phyloP scores from a whole-genome alignment of 2,113 vertebrate species.

The Leucoraja erinaceus region DNA sequence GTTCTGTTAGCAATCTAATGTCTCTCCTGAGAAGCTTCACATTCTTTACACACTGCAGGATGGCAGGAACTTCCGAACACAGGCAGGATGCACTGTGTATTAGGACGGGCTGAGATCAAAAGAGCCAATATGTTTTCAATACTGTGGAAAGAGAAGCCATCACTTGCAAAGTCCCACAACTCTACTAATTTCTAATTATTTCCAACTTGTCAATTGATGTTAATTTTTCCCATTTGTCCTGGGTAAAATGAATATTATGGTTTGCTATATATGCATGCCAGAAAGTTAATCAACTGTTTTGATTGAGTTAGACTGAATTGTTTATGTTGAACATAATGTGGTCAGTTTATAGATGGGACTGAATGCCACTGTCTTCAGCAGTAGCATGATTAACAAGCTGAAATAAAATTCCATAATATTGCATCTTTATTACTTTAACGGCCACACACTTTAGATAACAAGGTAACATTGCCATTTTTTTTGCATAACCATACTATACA shows the following conservation, averaged over 20 bases:
- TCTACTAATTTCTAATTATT: conserved; percentile 8
- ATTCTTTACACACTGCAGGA: conserved; percentile 71
- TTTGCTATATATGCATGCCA: conserved; percentile 66
- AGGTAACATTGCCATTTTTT: conserved; percentile 70
- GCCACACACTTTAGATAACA: conserved; percentile 76
- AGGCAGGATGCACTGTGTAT: conserved; percentile 61
- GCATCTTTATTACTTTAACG: conserved; percentile 78
- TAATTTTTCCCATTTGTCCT: conserved; percentile 51
- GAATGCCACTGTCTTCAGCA: conserved; percentile 77
- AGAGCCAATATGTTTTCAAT: conserved; percentile 60
- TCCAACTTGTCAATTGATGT: conserved; percentile 16
- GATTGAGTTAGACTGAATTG: conserved; percentile 70
- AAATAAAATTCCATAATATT: conserved; percentile 73
- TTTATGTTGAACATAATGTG: conserved; percentile 75
- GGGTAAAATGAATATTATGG: conserved; percentile 65
- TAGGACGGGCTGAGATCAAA: conserved; percentile 58
- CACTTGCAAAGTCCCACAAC: background rate
- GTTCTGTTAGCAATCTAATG: conserved; percentile 66
- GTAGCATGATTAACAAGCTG: conserved; percentile 71
- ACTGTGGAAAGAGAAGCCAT: background rate
- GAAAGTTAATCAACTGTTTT: conserved; percentile 73
- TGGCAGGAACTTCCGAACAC: conserved; percentile 71
- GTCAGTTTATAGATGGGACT: conserved; percentile 73
- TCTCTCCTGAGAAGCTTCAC: conserved; percentile 71
- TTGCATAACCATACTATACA: conserved; percentile 58